Evolutionary conservation across 2,797 vertebrate genomes (phyloP), one percentile per base, ranked within the genome.

Genomic region (Pelobates cultripes): DNA sequence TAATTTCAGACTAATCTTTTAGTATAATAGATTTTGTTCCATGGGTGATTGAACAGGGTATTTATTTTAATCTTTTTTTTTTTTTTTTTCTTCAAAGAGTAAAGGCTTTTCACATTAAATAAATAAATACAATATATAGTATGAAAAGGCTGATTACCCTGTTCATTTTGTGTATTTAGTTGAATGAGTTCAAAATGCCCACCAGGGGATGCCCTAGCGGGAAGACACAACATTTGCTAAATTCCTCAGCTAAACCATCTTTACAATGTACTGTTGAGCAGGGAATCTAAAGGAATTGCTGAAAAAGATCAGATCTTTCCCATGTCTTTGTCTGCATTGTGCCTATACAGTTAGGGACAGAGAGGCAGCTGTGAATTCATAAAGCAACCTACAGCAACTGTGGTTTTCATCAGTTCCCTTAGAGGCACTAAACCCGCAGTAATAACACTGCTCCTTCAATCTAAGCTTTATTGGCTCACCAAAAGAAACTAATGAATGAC

Each of bases 391-490:
- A 86, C 86, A 89, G 81, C 44, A 87, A 89, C 87, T 91, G 90
- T 90, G 83, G 89, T 90, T 82, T 84, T 87, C 90, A 88, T 90
- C 89, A 90, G 91, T 91, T 94, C 92, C 92, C 88, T 44, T 87
- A 0, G 57, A 93, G 90, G 90, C 90, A 89, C 89, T 90, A 91
- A 92, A 93, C 77, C 90, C 86, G 87, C 87, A 88, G 88, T 91
- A 93, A 94, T 89, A 89, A 88, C 91, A 80, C 88, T 90, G 87
- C 89, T 89, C 88, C 89, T 92, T 94, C 91, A 90, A 77, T 79
- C 89, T 95, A 95, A 96, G 92, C 92, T 91, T 94, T 93, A 94
- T 86, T 94, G 92, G 93, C 89, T 94, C 89, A 90, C 91, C 91
- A 90, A 90, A 93, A 94, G 90, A 94, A 95, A 96, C 94, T 91